Percentiles rank a stretch among this genome's conserved stretches.
These are phyloP conservation scores for Bucorvus abyssinicus DNA, from an alignment of 2,797 vertebrate genomes.

Conservation along the genomic window DNA sequence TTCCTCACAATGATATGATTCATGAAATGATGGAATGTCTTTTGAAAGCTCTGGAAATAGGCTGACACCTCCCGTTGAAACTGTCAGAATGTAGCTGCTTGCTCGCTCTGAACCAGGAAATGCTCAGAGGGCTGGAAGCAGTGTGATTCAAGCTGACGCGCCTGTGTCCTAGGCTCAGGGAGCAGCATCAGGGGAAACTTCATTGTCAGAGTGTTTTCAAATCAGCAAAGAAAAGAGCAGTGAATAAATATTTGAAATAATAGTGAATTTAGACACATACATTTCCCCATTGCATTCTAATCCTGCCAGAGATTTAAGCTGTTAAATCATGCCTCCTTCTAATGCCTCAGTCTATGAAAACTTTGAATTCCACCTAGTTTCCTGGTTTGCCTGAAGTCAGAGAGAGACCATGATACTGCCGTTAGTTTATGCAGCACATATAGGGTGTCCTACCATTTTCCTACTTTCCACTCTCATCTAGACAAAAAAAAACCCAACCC, in stretches of 20 bases:
- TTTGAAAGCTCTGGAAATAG: constrained; percentile 5
- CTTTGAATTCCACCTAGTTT: neutral
- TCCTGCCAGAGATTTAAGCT: neutral
- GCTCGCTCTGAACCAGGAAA: neutral
- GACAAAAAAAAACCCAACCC: neutral
- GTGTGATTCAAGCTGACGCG: neutral
- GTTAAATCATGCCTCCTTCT: neutral
- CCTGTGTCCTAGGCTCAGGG: neutral
- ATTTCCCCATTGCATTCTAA: neutral
- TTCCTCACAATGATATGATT: neutral
- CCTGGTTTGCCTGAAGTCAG: too few relatives aligned
- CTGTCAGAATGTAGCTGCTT: neutral
- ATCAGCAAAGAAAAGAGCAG: neutral
- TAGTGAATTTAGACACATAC: neutral
- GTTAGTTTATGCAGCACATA: too few relatives aligned
- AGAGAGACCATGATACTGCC: too few relatives aligned
- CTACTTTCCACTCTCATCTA: neutral
- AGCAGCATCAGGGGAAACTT: neutral
- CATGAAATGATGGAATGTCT: constrained; percentile 16
- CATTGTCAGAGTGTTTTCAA: neutral
- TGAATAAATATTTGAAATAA: neutral
- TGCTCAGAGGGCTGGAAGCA: neutral
- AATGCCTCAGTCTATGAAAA: neutral
- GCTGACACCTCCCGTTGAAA: neutral
- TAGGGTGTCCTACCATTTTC: neutral